A percentile compares a stretch with the other conserved stretches of the same genome.
Conservation (phyloP, 2,888 invertebrate species). For the Calameuta pallipes region DNA sequence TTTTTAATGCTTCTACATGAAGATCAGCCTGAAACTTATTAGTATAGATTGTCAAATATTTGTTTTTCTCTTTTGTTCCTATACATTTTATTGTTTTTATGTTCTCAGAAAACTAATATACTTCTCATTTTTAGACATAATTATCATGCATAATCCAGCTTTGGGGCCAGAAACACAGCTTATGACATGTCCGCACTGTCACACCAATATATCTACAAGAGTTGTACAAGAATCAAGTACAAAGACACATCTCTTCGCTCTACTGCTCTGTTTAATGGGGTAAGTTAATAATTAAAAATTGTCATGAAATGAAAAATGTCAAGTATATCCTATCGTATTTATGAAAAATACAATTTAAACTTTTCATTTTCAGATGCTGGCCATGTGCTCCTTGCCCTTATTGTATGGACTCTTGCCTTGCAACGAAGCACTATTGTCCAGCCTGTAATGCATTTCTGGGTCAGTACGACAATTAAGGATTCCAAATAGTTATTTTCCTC, state of each 20-base stretch:
- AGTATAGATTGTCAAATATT: not conserved
- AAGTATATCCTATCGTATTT: constrained; percentile 17
- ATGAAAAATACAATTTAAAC: not conserved
- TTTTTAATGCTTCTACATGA: too few species aligned
- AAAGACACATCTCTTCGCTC: constrained; percentile 68
- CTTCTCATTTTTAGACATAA: constrained; percentile 34
- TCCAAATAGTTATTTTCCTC: not conserved
- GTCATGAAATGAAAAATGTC: not conserved
- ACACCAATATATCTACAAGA: constrained; percentile 61
- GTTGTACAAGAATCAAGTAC: constrained; percentile 63
- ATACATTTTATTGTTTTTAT: not conserved
- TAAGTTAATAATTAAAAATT: constrained; percentile 44
- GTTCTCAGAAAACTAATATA: not conserved
- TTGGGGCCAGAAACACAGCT: constrained; percentile 63
- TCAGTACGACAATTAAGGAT: constrained; percentile 43
- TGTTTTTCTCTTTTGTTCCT: not conserved
- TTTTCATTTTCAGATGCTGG: constrained; percentile 59
- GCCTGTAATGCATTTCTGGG: constrained; percentile 66
- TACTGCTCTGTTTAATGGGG: constrained; percentile 66
- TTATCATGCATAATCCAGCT: constrained; percentile 31
- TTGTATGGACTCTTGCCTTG: constrained; percentile 66
- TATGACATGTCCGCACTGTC: constrained; percentile 67
- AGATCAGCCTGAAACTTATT: too few species aligned
- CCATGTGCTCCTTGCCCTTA: constrained; percentile 67
- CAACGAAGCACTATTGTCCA: constrained; percentile 67